Evolutionary conservation across 2,888 invertebrate species (phyloP).

Genomic region (Erebia palarica): DNA sequence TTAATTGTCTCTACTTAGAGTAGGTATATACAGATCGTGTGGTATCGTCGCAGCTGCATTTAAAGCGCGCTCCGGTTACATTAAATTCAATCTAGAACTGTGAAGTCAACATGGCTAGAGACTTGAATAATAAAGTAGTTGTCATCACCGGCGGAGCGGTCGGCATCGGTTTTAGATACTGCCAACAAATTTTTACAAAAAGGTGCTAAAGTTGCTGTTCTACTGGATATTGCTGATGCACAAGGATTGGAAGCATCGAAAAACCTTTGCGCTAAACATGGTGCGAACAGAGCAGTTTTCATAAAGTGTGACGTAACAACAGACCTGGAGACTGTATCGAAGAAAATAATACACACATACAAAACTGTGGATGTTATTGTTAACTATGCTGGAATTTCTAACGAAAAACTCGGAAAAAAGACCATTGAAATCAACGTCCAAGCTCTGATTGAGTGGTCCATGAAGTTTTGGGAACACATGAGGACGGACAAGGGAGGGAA

Average conservation of each 20-base stretch:
- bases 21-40: slow-evolving; percentile 7
- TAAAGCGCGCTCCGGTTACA: background rate
- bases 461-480: slow-evolving; percentile 83
- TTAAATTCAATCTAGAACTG: slow-evolving; percentile 7
- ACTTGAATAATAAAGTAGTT: slow-evolving; percentile 46
- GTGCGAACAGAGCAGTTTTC: slow-evolving; percentile 69
- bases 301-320: slow-evolving; percentile 76
- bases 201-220: slow-evolving; percentile 51
- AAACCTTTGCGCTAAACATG: slow-evolving; percentile 67
- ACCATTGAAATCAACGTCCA: slow-evolving; percentile 64
- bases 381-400: slow-evolving; percentile 70
- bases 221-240: slow-evolving; percentile 54
- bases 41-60: slow-evolving; percentile 12
- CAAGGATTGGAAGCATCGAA: slow-evolving; percentile 63
- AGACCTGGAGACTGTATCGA: slow-evolving; percentile 66
- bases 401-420: slow-evolving; percentile 48
- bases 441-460: slow-evolving; percentile 61
- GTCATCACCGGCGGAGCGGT: slow-evolving; percentile 78
- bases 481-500: slow-evolving; percentile 78
- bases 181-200: slow-evolving; percentile 68
- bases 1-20: slow-evolving; percentile 13
- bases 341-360: slow-evolving; percentile 53
- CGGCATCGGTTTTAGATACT: slow-evolving; percentile 77
- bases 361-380: slow-evolving; percentile 68
- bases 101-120: slow-evolving; percentile 34